Evolutionary conservation across 2,113 vertebrate species (phyloP), one percentile per base, ranked within the genome.

Genomic region (Siniperca knerii): DNA sequence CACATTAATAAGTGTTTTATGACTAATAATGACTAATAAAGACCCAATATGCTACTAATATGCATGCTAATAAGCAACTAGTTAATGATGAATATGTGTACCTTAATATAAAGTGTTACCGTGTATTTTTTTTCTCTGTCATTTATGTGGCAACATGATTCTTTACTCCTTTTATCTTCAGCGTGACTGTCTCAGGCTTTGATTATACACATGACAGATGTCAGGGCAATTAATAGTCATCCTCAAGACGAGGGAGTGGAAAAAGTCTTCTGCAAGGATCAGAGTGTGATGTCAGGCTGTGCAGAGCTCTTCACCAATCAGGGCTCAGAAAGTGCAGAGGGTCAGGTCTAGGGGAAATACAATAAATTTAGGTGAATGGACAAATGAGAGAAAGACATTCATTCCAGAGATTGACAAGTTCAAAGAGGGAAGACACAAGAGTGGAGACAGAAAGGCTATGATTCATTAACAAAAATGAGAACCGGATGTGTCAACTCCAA

Each of bases 191-290:
- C 70, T 65, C 8, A 16, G 42, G 71, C 67, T 92, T 82, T 89
- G 77, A 77, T 87, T 82, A 79, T 64, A 74, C 68, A 75, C 44
- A 50, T 15, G 20, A 57, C 76, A 84, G 69, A 82, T 71, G 81
- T 68, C 76, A 52, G 33, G n/a, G 73, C 60, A 73, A 75, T 86
- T 77, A 83, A 86, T 70, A 74, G 70, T 79, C 83, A 77, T 78
- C 61, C 48, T 46, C 61, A 25, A 54, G 44, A 46, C 4, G 8
- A 71, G 11, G 29, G 11, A 60, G 65, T 52, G 44, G 60, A 69
- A 75, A 75, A 33, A 48, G 62, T 55, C 54, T 54, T 60, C 44
- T n/a, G n/a, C 54, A 23, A 0, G 33, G 55, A 62, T 79, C 23
- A 52, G 52, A 10, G 57, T 57, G 55, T 69, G 82, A 86, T 77